phyloP scores from a whole-genome alignment of 2,888 invertebrate genomes.

The Drosophila mimetica region DNA sequence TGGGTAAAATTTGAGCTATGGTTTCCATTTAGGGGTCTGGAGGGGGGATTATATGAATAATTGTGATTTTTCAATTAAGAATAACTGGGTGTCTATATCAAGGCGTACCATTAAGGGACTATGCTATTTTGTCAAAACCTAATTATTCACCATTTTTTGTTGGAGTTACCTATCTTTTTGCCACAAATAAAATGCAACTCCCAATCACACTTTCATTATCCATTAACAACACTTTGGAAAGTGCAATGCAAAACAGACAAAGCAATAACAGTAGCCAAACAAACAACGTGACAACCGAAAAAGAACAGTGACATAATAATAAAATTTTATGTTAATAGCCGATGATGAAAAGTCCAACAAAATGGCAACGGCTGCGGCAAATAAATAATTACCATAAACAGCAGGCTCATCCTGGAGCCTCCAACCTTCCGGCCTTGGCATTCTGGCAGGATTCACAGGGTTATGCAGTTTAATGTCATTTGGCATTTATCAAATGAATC shows the following conservation, averaged over 20 bases:
- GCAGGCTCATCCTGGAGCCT: constrained; percentile 41
- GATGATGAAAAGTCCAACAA: constrained; percentile 70
- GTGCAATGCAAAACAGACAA: constrained; percentile 63
- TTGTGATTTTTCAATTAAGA: constrained; percentile 15
- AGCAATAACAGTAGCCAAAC: constrained; percentile 36
- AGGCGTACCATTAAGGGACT: no score
- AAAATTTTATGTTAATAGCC: constrained; percentile 77
- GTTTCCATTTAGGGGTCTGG: no score
- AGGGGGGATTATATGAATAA: background rate
- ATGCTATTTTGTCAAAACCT: no score
- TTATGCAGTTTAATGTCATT: constrained; percentile 66
- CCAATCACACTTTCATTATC: constrained; percentile 1
- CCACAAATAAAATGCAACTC: no score
- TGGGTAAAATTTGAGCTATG: background rate
- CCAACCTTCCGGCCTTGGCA: constrained; percentile 25
- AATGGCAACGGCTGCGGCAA: constrained; percentile 66
- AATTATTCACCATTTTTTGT: no score
- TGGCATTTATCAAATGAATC: constrained; percentile 74
- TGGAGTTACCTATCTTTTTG: no score
- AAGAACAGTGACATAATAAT: constrained; percentile 61
- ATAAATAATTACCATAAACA: constrained; percentile 80
- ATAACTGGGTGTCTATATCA: background rate
- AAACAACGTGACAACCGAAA: constrained; percentile 46
- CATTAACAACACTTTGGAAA: constrained; percentile 46
- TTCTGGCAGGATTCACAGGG: constrained; percentile 25